Percentiles rank a stretch among this genome's conserved stretches.
Conservation (phyloP, 1,140 invertebrate species). For the Mylabris phalerata region DNA sequence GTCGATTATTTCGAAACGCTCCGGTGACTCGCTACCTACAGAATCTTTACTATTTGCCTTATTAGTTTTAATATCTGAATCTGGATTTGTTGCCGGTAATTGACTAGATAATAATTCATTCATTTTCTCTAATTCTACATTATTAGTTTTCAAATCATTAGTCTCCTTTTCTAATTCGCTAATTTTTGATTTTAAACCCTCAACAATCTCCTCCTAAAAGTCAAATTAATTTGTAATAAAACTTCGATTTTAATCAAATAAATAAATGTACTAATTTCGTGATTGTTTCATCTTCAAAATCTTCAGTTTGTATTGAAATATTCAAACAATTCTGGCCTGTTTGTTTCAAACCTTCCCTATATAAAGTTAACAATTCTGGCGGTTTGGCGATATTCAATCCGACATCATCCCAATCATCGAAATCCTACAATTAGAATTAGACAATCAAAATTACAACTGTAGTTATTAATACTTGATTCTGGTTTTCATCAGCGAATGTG, state of each 20-base stretch:
- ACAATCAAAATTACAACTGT: neutral
- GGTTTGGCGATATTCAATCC: constrained; percentile 81
- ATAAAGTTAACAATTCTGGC: constrained; percentile 67
- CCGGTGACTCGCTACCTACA: constrained; percentile 35
- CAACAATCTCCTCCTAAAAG: neutral
- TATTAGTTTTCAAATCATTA: neutral
- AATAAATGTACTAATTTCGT: constrained; percentile 34
- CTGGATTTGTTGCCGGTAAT: too few species aligned
- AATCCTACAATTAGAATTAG: constrained; percentile 55
- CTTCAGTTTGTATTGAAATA: constrained; percentile 44
- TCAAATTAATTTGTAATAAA: neutral
- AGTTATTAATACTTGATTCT: constrained; percentile 60
- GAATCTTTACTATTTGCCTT: constrained; percentile 20
- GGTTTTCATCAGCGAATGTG: constrained; percentile 89
- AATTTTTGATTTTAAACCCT: neutral
- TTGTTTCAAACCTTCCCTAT: constrained; percentile 59
- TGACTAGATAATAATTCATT: neutral
- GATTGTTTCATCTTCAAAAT: constrained; percentile 43
- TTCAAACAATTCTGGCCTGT: constrained; percentile 41
- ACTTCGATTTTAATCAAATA: neutral
- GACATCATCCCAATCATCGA: constrained; percentile 92
- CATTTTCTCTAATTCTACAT: constrained; percentile 1
- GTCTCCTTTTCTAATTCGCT: neutral
- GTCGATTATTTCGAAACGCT: constrained; percentile 42
- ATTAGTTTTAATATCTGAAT: neutral